Conservation (phyloP, 2,888 invertebrate genomes). For the Drosophila meridiana region DNA sequence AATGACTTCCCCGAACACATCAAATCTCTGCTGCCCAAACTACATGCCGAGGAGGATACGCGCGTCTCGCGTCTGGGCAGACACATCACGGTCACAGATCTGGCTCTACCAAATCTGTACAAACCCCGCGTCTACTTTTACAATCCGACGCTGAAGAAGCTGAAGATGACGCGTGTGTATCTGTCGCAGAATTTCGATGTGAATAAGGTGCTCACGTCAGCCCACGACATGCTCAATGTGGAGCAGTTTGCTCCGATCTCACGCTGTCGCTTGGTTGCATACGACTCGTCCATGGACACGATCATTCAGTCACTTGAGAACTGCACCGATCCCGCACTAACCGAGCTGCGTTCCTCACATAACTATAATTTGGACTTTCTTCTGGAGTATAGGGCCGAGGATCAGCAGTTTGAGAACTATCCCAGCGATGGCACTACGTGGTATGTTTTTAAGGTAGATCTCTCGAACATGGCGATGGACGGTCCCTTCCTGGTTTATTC, state of each 20-base stretch:
- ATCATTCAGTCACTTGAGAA: constrained; percentile 89
- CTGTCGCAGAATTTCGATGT: constrained; percentile 88
- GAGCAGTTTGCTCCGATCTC: constrained; percentile 87
- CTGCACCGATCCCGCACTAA: constrained; percentile 83
- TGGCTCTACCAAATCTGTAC: constrained; percentile 85
- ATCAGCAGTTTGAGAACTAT: constrained; percentile 88
- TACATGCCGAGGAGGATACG: constrained; percentile 89
- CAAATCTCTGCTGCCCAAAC: constrained; percentile 87
- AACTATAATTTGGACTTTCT: constrained; percentile 87
- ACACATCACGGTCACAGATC: constrained; percentile 86
- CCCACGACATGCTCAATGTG: constrained; percentile 87
- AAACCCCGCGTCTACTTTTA: constrained; percentile 88
- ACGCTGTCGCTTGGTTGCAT: constrained; percentile 90
- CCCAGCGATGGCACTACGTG: constrained; percentile 87
- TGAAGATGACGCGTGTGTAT: constrained; percentile 87
- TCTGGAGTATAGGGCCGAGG: constrained; percentile 88
- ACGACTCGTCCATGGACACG: constrained; percentile 87
- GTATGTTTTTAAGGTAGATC: constrained; percentile 88
- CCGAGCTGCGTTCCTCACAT: constrained; percentile 63
- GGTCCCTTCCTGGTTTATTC: constrained; percentile 88
- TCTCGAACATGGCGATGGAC: constrained; percentile 87
- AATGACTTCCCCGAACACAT: constrained; percentile 92
- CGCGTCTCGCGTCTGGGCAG: constrained; percentile 81
- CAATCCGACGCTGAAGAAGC: constrained; percentile 87
- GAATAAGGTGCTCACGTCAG: constrained; percentile 87